A percentile compares a stretch with the other conserved stretches of the same genome.
phyloP scores from a whole-genome alignment of 2,797 vertebrate genomes.

The Rhinogobio ventralis region DNA sequence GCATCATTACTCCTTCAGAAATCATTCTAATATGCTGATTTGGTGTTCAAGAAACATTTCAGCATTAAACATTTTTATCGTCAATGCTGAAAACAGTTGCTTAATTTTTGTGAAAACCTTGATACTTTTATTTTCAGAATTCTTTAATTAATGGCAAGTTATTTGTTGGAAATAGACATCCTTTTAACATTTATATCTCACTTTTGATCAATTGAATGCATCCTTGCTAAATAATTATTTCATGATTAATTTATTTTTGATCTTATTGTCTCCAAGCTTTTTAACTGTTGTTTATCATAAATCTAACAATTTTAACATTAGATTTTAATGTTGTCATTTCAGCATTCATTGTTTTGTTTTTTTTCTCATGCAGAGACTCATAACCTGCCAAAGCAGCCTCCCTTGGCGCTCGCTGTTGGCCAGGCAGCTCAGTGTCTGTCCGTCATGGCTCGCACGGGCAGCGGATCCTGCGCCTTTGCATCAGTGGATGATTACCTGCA shows the following conservation, averaged over 20 bases:
- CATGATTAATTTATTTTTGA: not conserved
- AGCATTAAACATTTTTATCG: not conserved
- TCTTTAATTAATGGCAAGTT: not conserved
- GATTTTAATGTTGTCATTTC: not conserved
- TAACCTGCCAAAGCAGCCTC: slow-evolving; percentile 99
- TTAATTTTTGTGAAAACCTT: not conserved
- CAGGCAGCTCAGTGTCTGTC: slow-evolving; percentile 96
- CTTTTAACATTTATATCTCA: not conserved
- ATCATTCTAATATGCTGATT: not conserved
- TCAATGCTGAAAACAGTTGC: not conserved
- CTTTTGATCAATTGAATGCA: not conserved
- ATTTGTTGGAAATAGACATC: not conserved
- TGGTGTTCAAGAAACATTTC: not conserved
- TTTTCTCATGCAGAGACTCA: slow-evolving; percentile 87
- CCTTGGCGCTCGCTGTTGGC: slow-evolving; percentile 93
- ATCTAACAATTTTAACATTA: not conserved
- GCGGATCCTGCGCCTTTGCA: slow-evolving; percentile 96
- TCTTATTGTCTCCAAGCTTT: not conserved
- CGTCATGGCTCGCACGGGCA: slow-evolving; percentile 96
- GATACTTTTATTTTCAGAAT: not conserved
- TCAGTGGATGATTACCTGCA: slow-evolving; percentile 98
- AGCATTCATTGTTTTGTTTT: slow-evolving; percentile 22
- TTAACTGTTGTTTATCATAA: not conserved
- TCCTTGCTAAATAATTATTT: not conserved
- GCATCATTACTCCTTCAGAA: not conserved